Conservation (phyloP, 2,797 vertebrate species). For the Sebastes trivittatus region DNA sequence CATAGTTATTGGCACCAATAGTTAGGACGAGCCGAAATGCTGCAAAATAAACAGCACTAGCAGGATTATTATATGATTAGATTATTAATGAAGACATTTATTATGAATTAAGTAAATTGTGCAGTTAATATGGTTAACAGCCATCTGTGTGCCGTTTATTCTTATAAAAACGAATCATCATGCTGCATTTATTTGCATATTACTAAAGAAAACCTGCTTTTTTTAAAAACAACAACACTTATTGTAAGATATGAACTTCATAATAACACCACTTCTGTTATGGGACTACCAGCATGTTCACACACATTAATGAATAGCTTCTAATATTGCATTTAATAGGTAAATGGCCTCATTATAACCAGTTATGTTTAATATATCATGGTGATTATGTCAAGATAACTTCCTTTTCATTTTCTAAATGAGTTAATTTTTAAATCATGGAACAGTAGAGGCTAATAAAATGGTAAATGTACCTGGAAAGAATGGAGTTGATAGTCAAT, state of each 20-base stretch:
- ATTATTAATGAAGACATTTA: background rate
- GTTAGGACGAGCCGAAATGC: background rate
- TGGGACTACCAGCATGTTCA: background rate
- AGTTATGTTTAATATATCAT: background rate
- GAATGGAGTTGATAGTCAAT: constrained; percentile 12
- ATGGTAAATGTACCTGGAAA: constrained; percentile 4
- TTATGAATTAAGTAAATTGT: background rate
- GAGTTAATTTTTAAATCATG: background rate
- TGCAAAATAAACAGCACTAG: background rate
- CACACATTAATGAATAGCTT: background rate
- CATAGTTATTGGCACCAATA: background rate
- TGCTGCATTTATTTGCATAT: background rate
- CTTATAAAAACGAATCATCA: background rate
- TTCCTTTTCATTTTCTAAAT: background rate
- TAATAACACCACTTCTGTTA: background rate
- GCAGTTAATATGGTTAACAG: background rate
- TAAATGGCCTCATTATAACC: background rate
- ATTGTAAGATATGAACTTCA: background rate
- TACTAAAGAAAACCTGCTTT: background rate
- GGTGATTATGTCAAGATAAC: background rate
- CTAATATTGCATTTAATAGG: background rate
- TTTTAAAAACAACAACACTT: background rate
- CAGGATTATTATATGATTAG: background rate
- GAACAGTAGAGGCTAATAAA: background rate
- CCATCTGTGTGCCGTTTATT: background rate